phyloP scores from a whole-genome alignment of 2,113 vertebrate species.

The Elephantulus edwardii region DNA sequence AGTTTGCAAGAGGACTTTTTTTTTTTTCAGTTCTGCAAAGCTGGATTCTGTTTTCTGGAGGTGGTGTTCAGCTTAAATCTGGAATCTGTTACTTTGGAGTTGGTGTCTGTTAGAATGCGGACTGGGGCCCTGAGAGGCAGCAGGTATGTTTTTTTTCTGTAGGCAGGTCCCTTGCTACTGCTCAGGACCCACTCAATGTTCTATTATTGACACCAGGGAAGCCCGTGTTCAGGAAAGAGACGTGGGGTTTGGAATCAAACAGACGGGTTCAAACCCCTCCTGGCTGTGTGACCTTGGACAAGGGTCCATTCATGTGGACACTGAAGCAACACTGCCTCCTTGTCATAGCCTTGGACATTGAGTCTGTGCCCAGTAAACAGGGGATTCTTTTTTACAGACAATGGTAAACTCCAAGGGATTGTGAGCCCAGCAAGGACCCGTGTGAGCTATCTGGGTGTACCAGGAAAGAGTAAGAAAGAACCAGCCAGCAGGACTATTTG shows the following conservation, averaged over 20 bases:
- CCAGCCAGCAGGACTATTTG: background rate
- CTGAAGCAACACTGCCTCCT: background rate
- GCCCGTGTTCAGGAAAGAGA: background rate
- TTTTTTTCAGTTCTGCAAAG: no score
- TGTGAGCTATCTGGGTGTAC: background rate
- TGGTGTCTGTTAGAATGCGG: no score
- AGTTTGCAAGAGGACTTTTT: background rate
- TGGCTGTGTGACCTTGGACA: background rate
- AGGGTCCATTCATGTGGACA: background rate
- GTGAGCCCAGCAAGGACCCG: background rate
- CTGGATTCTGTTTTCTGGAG: background rate
- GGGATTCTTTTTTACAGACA: background rate
- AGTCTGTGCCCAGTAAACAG: accelerated
- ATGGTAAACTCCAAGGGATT: background rate
- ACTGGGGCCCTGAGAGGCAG: background rate
- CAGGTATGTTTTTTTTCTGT: background rate
- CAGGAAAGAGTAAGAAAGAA: accelerated
- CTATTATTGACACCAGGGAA: no score
- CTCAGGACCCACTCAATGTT: no score
- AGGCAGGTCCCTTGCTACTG: background rate
- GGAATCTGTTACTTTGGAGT: background rate
- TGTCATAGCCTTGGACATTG: accelerated
- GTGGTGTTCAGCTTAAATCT: background rate
- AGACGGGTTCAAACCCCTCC: background rate
- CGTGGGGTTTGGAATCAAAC: background rate